These are phyloP conservation scores for Mylabris sibirica DNA, from an alignment of 2,888 invertebrate species.

Conservation along the genomic window DNA sequence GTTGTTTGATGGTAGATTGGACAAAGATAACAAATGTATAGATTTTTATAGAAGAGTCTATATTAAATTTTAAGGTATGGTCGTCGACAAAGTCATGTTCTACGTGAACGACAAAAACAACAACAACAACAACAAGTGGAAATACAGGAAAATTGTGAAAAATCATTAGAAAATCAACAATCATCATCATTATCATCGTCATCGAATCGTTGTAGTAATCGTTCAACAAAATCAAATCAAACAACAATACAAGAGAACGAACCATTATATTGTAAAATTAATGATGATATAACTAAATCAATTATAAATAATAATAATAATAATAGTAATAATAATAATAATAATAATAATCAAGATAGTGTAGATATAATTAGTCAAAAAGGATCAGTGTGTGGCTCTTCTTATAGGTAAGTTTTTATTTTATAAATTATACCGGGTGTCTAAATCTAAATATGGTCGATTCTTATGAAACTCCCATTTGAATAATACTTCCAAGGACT, in stretches of 20 bases:
- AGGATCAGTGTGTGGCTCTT: slow-evolving; percentile 58
- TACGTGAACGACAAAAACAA: slow-evolving; percentile 80
- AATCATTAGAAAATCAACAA: slow-evolving; percentile 38
- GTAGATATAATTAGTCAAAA: slow-evolving; percentile 52
- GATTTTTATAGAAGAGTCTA: too few relatives aligned
- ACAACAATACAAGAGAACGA: slow-evolving; percentile 58
- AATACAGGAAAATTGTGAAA: slow-evolving; percentile 29
- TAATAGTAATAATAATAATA: slow-evolving; percentile 46
- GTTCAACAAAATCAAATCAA: slow-evolving; percentile 64
- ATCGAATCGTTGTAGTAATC: slow-evolving; percentile 66
- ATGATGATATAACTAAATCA: slow-evolving; percentile 52
- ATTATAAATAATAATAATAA: slow-evolving; percentile 40
- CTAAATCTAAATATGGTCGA: too few relatives aligned
- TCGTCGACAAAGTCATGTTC: slow-evolving; percentile 86
- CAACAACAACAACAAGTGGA: not conserved
- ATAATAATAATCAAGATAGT: slow-evolving; percentile 49
- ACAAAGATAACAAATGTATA: too few relatives aligned
- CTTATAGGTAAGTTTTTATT: slow-evolving; percentile 60
- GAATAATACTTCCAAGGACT: too few relatives aligned
- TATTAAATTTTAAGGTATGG: too few relatives aligned
- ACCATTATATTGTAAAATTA: slow-evolving; percentile 56
- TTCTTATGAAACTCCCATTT: too few relatives aligned
- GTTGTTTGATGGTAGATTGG: too few relatives aligned
- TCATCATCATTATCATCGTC: slow-evolving; percentile 63
- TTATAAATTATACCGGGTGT: too few relatives aligned